Evolutionary conservation across 2,888 invertebrate genomes (phyloP), one percentile per base, ranked within the genome.

Genomic region (Drosophila neonasuta): DNA sequence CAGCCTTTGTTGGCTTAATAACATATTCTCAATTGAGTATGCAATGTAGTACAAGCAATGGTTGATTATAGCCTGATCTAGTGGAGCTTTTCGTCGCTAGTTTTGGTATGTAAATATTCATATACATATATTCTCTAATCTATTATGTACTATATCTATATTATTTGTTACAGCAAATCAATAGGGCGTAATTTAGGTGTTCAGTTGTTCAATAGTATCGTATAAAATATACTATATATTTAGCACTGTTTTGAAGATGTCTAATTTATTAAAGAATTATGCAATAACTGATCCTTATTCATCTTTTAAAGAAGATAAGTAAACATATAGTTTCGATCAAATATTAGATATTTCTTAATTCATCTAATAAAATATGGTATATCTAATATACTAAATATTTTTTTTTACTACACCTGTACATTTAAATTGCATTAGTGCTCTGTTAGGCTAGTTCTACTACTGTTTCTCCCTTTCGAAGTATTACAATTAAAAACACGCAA

Each of bases 401-500:
- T 44, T 34, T 34, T 13, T 44, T 44, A 8, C 15, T 42, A 32
- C 29, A 39, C 9, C 15, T 2, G 7, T 20, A 20, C 9, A 24
- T n/a, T 51, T 36, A 15, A 17, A 29, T 32, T 41, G 11, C 6
- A 13, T 48, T 11, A 10, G 45, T 39, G 10, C 20, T 52, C 10
- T 45, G 10, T 9, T 24, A 1, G 13, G 5, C 30, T 5, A 17
- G 17, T 29, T 2, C 20, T 11, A 10, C n/a, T 29, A 3, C 42
- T 34, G 9, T 17, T 17, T 15, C 3, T 30, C 50, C 44, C 44
- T 24, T 24, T 9, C 6, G n/a, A 4, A 13, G 24, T 17, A n/a
- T 30, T 65, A 59, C 64, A 80, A 80, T 80, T 80, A 70, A 77
- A 79, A 79, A 60, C 80, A 79, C 80, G 78, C 80, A 68, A 74